Conservation (phyloP, 2,797 vertebrate genomes). For the Anabacerthia variegaticeps region DNA sequence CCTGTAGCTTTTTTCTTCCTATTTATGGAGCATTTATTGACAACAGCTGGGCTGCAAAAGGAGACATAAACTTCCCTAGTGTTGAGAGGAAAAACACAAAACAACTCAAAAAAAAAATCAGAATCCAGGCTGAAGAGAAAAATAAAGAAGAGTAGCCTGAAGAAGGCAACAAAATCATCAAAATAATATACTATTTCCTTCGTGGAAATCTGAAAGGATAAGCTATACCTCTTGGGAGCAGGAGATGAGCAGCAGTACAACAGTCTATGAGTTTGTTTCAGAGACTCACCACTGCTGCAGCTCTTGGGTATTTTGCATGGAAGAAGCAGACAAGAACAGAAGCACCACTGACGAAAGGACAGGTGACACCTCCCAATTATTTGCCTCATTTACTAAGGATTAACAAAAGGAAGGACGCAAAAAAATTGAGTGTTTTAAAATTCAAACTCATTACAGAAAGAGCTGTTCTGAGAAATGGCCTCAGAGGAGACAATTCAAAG, state of each 20-base stretch:
- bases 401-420: conserved; percentile 44
- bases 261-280: not conserved
- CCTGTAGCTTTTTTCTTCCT: not conserved
- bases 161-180: not conserved
- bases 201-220: not conserved
- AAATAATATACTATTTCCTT: not conserved
- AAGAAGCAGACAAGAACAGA: not conserved
- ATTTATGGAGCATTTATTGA: not conserved
- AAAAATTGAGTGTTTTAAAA: not conserved
- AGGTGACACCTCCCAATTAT: conserved; percentile 19
- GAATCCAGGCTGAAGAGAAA: not conserved
- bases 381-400: conserved; percentile 22
- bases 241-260: not conserved
- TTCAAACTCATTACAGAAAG: conserved; percentile 39
- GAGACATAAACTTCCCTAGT: not conserved
- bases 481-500: conserved; percentile 3
- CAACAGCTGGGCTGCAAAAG: not conserved
- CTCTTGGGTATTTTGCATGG: not conserved
- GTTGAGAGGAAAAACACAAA: not conserved
- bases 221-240: not conserved
- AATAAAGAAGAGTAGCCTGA: not conserved
- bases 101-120: not conserved
- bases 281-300: not conserved
- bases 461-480: not conserved
- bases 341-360: not conserved